phyloP scores from a whole-genome alignment of 2,113 vertebrate species.

The Danionella cerebrum region DNA sequence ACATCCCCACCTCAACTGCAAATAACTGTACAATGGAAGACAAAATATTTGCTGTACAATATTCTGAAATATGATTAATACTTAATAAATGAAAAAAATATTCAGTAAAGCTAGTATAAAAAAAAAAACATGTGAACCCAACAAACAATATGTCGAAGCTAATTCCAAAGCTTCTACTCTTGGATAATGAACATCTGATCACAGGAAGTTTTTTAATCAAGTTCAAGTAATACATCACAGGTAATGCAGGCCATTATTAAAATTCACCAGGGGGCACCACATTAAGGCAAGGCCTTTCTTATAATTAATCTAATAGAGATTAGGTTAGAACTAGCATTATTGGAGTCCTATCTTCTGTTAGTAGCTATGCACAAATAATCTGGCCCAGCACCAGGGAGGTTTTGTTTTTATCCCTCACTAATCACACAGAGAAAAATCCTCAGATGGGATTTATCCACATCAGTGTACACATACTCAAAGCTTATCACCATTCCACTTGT shows the following conservation, averaged over 20 bases:
- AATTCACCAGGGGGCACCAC: neutral
- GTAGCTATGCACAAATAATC: slow-evolving; percentile 1
- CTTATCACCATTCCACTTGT: too few relatives aligned
- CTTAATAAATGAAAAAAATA: too few relatives aligned
- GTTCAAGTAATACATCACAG: neutral
- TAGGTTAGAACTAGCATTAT: slow-evolving; percentile 11
- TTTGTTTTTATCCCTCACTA: neutral
- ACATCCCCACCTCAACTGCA: too few relatives aligned
- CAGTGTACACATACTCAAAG: neutral
- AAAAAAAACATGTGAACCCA: too few relatives aligned
- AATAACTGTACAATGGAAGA: too few relatives aligned
- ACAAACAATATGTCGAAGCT: too few relatives aligned
- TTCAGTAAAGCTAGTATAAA: too few relatives aligned
- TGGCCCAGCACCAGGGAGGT: neutral
- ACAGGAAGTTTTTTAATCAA: too few relatives aligned
- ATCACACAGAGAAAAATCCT: neutral
- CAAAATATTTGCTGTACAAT: too few relatives aligned
- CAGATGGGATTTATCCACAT: neutral
- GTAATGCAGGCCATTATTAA: neutral
- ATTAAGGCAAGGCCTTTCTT: neutral
- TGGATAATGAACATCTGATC: too few relatives aligned
- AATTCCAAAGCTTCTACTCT: too few relatives aligned
- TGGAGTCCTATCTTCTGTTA: neutral
- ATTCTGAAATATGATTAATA: too few relatives aligned
- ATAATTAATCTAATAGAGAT: slow-evolving; percentile 15